These are phyloP conservation scores for Piliocolobus tephrosceles DNA, from an alignment of 2,113 vertebrate species.

Conservation along the genomic window DNA sequence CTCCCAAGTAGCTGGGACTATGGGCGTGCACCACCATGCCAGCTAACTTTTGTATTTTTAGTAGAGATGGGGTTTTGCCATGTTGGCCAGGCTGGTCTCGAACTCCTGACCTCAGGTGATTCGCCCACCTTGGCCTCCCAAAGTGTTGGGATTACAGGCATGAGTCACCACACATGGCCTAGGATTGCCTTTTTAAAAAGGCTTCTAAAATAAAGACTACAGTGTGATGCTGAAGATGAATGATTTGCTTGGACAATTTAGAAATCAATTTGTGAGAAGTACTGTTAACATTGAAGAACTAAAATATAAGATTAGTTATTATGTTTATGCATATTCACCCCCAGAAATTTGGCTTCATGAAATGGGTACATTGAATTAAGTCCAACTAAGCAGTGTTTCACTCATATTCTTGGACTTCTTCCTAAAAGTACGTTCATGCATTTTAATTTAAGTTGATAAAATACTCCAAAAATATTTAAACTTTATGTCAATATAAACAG, in stretches of 20 bases:
- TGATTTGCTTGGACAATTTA: conserved; percentile 18
- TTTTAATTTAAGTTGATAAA: conserved; percentile 40
- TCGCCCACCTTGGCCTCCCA: too few species aligned
- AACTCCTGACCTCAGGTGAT: too few species aligned
- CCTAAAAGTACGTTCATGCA: not conserved
- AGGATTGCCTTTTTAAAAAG: not conserved
- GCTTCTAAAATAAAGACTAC: conserved; percentile 26
- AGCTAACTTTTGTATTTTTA: too few species aligned
- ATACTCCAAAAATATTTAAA: conserved; percentile 5
- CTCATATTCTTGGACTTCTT: not conserved
- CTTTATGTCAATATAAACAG: not conserved
- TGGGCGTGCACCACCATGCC: too few species aligned
- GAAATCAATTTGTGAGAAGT: not conserved
- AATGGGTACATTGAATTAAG: not conserved
- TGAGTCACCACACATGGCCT: too few species aligned
- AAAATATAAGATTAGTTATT: not conserved
- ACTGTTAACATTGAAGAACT: not conserved
- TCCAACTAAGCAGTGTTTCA: not conserved
- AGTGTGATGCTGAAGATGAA: not conserved
- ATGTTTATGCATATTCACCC: not conserved
- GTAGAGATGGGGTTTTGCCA: too few species aligned
- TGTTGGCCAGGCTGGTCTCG: too few species aligned
- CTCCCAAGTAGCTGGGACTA: too few species aligned
- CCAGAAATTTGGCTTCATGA: conserved; percentile 8
- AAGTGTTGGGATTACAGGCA: too few species aligned